Evolutionary conservation across 1,140 invertebrate species (phyloP).

Genomic region (Charaxes varanes): DNA sequence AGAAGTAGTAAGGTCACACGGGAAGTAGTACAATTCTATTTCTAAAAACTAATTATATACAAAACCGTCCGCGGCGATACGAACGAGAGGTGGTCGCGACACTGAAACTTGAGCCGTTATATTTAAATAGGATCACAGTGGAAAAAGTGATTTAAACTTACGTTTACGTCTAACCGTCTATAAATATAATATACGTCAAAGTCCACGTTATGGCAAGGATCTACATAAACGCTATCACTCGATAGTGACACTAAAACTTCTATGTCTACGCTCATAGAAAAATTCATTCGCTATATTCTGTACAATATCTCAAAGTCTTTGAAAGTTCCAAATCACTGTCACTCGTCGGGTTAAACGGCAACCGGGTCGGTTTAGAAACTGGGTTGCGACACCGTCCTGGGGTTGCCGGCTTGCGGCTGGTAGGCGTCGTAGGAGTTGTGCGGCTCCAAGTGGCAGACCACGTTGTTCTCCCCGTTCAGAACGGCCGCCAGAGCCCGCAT

Average conservation of each 20-base stretch:
- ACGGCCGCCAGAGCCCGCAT: constrained; percentile 83
- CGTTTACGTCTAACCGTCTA: constrained; percentile 55
- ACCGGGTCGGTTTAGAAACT: constrained; percentile 47
- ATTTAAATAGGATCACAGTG: constrained; percentile 73
- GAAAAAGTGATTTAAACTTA: constrained; percentile 70
- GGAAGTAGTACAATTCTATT: constrained; percentile 55
- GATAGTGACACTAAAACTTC: constrained; percentile 45
- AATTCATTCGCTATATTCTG: constrained; percentile 59
- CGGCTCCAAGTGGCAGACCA: constrained; percentile 87
- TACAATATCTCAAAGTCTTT: constrained; percentile 35
- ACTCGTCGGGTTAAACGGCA: constrained; percentile 9
- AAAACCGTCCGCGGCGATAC: constrained; percentile 35
- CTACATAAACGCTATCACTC: constrained; percentile 62
- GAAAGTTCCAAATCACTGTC: constrained; percentile 22
- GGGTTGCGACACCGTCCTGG: constrained; percentile 75
- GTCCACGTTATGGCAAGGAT: constrained; percentile 67
- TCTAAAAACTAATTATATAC: constrained; percentile 63
- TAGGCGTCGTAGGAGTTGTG: constrained; percentile 70
- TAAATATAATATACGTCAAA: constrained; percentile 58
- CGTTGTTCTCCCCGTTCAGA: constrained; percentile 85
- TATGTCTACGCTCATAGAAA: constrained; percentile 65
- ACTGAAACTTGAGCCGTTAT: constrained; percentile 63
- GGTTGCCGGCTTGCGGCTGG: constrained; percentile 74
- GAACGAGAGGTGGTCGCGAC: constrained; percentile 53
- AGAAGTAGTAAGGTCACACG: constrained; percentile 65